Evolutionary conservation across 1,140 invertebrate genomes (phyloP).

Genomic region (Maconellicoccus hirsutus): DNA sequence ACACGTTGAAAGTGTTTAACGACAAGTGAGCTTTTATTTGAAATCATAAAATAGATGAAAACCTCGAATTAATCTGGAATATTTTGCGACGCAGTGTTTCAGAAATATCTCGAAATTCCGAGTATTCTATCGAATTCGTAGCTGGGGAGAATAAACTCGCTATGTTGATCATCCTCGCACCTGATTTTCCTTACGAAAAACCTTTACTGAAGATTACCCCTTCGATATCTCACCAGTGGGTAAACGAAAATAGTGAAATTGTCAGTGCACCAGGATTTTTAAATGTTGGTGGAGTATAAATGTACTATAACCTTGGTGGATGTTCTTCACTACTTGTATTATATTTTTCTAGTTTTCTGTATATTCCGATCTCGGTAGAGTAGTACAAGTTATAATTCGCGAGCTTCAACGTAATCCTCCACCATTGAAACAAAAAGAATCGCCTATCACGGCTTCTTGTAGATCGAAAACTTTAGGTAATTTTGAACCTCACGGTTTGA

Average conservation of each 20-base stretch:
- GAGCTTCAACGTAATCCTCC: conserved; percentile 58
- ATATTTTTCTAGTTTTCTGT: conserved; percentile 46
- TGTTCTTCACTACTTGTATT: not conserved
- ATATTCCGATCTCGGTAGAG: conserved; percentile 61
- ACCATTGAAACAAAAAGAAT: conserved; percentile 28
- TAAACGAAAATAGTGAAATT: conserved; percentile 50
- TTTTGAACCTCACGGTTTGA: too few species aligned
- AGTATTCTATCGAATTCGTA: conserved; percentile 56
- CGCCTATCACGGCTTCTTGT: not conserved
- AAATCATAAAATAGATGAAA: too few species aligned
- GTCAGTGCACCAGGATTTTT: conserved; percentile 54
- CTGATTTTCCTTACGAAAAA: conserved; percentile 60
- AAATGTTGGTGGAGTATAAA: conserved; percentile 40
- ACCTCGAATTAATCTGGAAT: not conserved
- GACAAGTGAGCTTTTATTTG: conserved; percentile 36
- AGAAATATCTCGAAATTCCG: conserved; percentile 51
- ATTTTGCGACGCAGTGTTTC: conserved; percentile 43
- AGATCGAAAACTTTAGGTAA: conserved; percentile 7
- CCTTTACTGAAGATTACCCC: conserved; percentile 55
- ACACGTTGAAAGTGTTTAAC: conserved; percentile 58
- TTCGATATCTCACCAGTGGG: conserved; percentile 52
- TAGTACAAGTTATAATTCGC: conserved; percentile 62
- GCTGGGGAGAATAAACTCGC: conserved; percentile 47
- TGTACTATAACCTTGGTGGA: not conserved
- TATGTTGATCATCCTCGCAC: conserved; percentile 48